These are phyloP conservation scores for Epinephelus fuscoguttatus DNA, from an alignment of 2,113 vertebrate species.

Conservation along the genomic window DNA sequence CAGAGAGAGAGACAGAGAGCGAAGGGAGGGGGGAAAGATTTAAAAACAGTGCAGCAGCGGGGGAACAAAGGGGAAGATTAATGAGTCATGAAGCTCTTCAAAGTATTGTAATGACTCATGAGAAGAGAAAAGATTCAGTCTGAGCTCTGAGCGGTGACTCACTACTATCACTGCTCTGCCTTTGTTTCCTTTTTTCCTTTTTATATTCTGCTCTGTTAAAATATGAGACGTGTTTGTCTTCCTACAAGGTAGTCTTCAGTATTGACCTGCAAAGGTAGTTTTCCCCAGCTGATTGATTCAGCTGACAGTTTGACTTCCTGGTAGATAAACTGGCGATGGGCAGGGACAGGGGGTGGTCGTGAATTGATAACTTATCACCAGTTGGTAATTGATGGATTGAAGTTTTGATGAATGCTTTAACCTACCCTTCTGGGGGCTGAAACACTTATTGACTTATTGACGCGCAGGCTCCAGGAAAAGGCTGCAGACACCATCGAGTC, in stretches of 20 bases:
- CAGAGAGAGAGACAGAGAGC: neutral
- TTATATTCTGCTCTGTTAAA: neutral
- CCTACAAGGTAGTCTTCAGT: conserved; percentile 6
- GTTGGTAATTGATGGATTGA: conserved; percentile 60
- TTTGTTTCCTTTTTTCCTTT: neutral
- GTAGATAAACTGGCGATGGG: conserved; percentile 63
- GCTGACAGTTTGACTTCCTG: conserved; percentile 55
- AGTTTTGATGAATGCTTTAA: conserved; percentile 61
- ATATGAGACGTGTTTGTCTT: neutral
- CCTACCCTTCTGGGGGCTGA: conserved; percentile 35
- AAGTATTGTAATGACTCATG: conserved; percentile 48
- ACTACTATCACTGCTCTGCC: neutral
- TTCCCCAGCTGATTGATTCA: conserved; percentile 41
- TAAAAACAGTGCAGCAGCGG: conserved; percentile 37
- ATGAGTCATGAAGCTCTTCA: conserved; percentile 53
- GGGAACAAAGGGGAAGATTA: conserved; percentile 30
- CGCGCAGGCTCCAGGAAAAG: conserved; percentile 94
- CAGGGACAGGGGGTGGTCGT: conserved; percentile 29
- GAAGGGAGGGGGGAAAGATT: neutral
- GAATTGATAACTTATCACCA: conserved; percentile 74
- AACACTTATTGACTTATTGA: conserved; percentile 60
- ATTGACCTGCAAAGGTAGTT: conserved; percentile 6
- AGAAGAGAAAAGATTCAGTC: conserved; percentile 28
- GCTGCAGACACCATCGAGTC: conserved; percentile 97
- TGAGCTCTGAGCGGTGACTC: conserved; percentile 40